Conservation (phyloP, 2,113 vertebrate species). For the Eira barbara region DNA sequence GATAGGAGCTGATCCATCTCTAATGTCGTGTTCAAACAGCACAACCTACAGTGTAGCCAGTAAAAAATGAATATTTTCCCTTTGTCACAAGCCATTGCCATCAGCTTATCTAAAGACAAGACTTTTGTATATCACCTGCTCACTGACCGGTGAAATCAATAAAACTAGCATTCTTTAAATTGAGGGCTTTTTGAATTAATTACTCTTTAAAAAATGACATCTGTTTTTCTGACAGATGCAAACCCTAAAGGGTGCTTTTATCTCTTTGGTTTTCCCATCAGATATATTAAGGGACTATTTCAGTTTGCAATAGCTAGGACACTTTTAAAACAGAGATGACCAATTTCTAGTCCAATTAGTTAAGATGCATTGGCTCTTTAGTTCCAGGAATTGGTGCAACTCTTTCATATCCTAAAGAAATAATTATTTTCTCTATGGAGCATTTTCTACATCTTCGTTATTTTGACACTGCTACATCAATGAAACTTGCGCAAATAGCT, state of each 20-base stretch:
- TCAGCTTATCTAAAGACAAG: neutral
- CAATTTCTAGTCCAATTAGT: neutral
- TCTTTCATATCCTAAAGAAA: neutral
- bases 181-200: neutral
- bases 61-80: neutral
- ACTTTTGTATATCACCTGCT: neutral
- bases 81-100: neutral
- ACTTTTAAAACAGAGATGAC: neutral
- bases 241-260: neutral
- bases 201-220: neutral
- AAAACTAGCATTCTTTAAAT: neutral
- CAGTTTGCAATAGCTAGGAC: neutral
- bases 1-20: neutral
- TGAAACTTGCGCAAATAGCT: neutral
- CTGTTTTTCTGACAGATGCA: neutral
- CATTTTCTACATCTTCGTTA: neutral
- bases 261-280: neutral
- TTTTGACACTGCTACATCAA: neutral
- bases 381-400: neutral
- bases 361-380: neutral
- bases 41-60: neutral
- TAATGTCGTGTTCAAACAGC: neutral
- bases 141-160: neutral
- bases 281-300: neutral
- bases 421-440: neutral